Base-by-base conservation (phyloP, 2,888 invertebrate species). In the Cynaeus angustus region DNA sequence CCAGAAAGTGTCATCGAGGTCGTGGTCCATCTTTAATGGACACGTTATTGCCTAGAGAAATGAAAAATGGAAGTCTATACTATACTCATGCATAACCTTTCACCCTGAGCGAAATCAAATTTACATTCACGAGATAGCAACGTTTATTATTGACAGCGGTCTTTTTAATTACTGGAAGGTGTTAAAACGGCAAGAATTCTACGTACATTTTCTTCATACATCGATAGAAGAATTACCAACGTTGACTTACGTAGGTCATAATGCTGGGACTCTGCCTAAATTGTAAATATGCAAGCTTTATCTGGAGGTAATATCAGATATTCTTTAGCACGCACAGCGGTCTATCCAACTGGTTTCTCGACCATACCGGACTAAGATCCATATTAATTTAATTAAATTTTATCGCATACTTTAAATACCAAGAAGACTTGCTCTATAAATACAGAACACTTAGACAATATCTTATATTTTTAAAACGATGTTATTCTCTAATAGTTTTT, bases 371-470 rank as follows among this genome's bases (percentile, higher is more conserved):
- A 74, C 72, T 74, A 74, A 76, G 79, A 77, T 74, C 79, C 79
- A 79, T 83, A 83, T 83, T 83, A 83, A 82, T 83, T 83, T 82
- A 83, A 83, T 83, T 83, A 83, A 83, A 83, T 83, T 83, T 83
- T 83, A 83, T 83, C 80, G 83, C 83, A 83, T 83, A 80, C 80
- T 78, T 82, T 73, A 79, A 79, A 83, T 83, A 78, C 75, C 80
- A 78, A 74, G 74, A 72, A 75, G 80, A 66, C 70, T 79, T 78
- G 77, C 79, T 76, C 77, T 78, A 81, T 80, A 80, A 81, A 81
- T 80, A 80, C 80, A 70, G 74, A 72, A 74, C 77, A 77, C 75
- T 79, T 78, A 79, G 76, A 78, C 74, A 69, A 73, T 76, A 75
- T 77, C 73, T 76, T 75, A 75, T 50, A 50, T 50, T 50, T 48